Percentiles rank a stretch among this genome's conserved stretches.
phyloP scores from a whole-genome alignment of 2,797 vertebrate genomes.

The Toxotes lorentzi region DNA sequence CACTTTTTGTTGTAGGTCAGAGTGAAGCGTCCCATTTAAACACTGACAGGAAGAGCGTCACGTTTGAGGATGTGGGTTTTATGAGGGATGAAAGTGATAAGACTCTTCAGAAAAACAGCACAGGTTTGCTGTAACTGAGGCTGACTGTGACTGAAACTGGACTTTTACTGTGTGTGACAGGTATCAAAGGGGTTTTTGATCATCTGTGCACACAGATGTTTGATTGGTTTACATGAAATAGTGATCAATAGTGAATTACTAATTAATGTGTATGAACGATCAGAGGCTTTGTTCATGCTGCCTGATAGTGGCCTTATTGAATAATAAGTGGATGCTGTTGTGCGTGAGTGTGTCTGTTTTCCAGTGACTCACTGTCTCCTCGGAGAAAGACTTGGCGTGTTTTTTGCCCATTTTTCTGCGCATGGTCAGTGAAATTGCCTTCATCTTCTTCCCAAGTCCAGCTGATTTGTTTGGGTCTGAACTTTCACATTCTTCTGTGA shows the following conservation, averaged over 20 bases:
- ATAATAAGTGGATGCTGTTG: background rate
- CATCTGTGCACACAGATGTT: background rate
- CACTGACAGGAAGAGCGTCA: background rate
- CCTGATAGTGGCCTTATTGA: background rate
- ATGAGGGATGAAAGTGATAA: slow-evolving; percentile 43
- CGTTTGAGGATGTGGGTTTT: slow-evolving; percentile 67
- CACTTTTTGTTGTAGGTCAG: background rate
- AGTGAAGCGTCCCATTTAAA: background rate
- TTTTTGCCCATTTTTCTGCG: slow-evolving; percentile 93
- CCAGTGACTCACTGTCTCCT: slow-evolving; percentile 88
- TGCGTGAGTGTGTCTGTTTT: slow-evolving; percentile 12
- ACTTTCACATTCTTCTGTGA: slow-evolving; percentile 83
- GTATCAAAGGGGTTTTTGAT: background rate
- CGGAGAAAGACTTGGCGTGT: slow-evolving; percentile 90
- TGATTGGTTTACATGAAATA: background rate
- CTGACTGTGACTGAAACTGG: background rate
- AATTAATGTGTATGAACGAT: background rate
- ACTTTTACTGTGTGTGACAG: background rate
- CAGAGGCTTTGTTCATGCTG: background rate
- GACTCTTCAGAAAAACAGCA: slow-evolving; percentile 26
- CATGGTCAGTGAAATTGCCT: slow-evolving; percentile 96
- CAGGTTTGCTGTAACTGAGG: slow-evolving; percentile 2
- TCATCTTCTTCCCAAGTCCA: slow-evolving; percentile 94
- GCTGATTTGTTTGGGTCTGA: slow-evolving; percentile 84
- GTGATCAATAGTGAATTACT: background rate